Evolutionary conservation across 2,888 invertebrate species (phyloP).

Genomic region (Phyllotreta striolata): DNA sequence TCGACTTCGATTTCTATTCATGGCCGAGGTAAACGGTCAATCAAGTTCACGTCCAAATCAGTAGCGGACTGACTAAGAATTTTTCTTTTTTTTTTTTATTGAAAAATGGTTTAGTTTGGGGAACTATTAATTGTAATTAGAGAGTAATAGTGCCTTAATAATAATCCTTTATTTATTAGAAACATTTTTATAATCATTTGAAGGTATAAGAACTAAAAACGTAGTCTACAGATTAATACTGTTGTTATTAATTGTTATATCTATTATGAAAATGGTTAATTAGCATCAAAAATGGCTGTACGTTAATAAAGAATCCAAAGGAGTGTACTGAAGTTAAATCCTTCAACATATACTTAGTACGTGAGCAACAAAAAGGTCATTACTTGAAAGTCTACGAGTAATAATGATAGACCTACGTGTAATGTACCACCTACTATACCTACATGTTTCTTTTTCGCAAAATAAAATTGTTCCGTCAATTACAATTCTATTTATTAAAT

Average conservation of each 20-base stretch:
- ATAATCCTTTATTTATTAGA: no score
- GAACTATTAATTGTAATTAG: no score
- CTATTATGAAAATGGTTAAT: no score
- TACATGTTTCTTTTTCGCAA: constrained; percentile 2
- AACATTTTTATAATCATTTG: no score
- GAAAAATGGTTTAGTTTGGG: no score
- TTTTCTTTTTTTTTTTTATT: no score
- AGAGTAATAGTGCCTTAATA: no score
- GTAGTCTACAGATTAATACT: neutral
- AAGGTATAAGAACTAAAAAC: no score
- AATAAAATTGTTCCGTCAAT: constrained; percentile 2
- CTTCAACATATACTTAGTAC: constrained; percentile 22
- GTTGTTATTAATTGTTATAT: neutral
- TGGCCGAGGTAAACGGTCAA: constrained; percentile 61
- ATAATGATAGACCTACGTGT: constrained; percentile 23
- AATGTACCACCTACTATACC: constrained; percentile 14
- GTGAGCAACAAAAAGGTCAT: constrained; percentile 30
- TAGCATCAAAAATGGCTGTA: neutral
- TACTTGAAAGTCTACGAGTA: constrained; percentile 26
- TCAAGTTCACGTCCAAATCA: constrained; percentile 57
- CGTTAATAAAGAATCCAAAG: constrained; percentile 21
- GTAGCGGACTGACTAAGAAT: no score
- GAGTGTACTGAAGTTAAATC: constrained; percentile 26
- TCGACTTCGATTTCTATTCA: constrained; percentile 46
- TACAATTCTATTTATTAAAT: constrained; percentile 2